phyloP scores from a whole-genome alignment of 2,888 invertebrate species.

The Drosophila atripex region DNA sequence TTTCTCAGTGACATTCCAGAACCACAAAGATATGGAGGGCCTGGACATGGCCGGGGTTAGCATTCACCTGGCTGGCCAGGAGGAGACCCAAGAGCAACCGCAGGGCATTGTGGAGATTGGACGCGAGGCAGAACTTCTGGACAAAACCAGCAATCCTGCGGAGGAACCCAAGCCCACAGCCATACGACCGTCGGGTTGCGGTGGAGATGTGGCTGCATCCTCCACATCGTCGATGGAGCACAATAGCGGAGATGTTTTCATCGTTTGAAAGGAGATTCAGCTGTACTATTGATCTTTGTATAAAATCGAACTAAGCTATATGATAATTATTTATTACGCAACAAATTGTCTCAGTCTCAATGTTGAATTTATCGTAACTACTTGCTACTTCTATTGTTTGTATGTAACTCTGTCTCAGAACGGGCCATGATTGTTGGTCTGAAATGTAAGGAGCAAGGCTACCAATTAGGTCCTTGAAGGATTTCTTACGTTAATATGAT shows the following conservation, averaged over 20 bases:
- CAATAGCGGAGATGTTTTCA: constrained; percentile 65
- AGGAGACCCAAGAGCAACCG: constrained; percentile 53
- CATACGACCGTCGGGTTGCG: constrained; percentile 54
- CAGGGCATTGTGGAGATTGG: constrained; percentile 83
- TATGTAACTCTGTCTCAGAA: neutral
- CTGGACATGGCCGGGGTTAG: constrained; percentile 72
- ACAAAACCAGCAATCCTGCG: constrained; percentile 52
- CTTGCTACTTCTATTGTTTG: neutral
- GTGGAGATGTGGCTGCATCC: constrained; percentile 47
- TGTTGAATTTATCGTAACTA: constrained; percentile 22
- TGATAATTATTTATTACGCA: constrained; percentile 45
- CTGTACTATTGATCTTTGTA: constrained; percentile 25
- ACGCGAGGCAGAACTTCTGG: constrained; percentile 81
- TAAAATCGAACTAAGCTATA: constrained; percentile 39
- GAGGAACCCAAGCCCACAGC: constrained; percentile 19
- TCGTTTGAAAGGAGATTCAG: constrained; percentile 49
- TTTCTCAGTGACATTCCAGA: constrained; percentile 81
- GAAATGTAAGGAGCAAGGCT: neutral
- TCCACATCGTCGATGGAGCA: constrained; percentile 49
- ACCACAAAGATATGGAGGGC: constrained; percentile 63
- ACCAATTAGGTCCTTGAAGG: neutral
- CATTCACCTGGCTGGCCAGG: constrained; percentile 68
- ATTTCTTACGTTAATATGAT: neutral
- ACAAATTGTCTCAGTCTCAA: constrained; percentile 34
- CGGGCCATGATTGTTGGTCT: neutral